Base-by-base conservation (phyloP, 92 coral and sea anemone species). In the Palythoa grandis region DNA sequence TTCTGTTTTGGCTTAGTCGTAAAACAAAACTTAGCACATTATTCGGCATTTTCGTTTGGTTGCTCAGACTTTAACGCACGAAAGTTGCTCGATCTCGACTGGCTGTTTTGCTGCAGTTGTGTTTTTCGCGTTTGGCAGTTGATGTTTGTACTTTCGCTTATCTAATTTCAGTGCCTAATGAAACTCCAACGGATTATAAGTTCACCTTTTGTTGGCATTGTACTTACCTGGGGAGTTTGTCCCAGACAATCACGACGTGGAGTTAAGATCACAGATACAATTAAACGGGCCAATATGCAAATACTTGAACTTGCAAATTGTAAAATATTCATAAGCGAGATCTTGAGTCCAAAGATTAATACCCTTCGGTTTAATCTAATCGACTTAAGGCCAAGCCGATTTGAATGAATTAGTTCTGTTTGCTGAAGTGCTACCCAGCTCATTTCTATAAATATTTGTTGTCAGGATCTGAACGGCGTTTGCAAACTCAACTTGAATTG, bases 271-370 rank as follows among this genome's bases (percentile, higher is more conserved):
- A 17, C 56, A 38, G 85, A 40, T 65, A 66, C 74, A 80, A 79
- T 79, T 60, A 60, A 23, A 79, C 39, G 11, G 37, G 17, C 83
- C 70, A 78, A 77, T 82, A 91, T 91, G 93, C 91, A 91, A 91
- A 91, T 91, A 77, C 39, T 83, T 61, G 24, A 65, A 43, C 83
- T 61, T 72, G 85, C 39, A 77, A 78, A 87, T 83, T 48, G 80
- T 91, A 72, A 91, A 91, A 91, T 91, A 91, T 91, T 91, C 78
- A 91, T 91, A 40, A 71, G 35, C 14, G 37, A 25, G 78, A 39
- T 70, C 24, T 83, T 22, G 23, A 19, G 70, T 83, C 19, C 37
- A 29, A 54, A 71, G 79, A 65, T 80, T 63, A 66, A 66, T 10
- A 63, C 11, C 20, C 43, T 20, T 63, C 11, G 84, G 20, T 63